Base-by-base conservation (phyloP, 2,797 vertebrate genomes). In the Paramormyrops hopkinsi region DNA sequence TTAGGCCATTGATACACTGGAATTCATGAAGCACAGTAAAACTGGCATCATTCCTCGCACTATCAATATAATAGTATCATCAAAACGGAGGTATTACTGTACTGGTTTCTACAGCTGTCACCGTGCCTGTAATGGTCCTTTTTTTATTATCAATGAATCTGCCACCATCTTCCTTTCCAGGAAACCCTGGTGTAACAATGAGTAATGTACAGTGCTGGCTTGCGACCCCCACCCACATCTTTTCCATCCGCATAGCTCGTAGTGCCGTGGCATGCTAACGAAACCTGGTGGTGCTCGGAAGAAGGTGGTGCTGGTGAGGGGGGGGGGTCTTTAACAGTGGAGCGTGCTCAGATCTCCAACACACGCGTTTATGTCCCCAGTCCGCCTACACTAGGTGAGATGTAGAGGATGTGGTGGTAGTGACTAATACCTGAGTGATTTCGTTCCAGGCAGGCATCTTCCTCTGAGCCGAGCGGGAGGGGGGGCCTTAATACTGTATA, bases 141-240 rank as follows among this genome's bases (percentile, higher is more conserved):
- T 46, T 46, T 22, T 54, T 33, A 51, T 54, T 86, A 86, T 86
- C 84, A 86, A 86, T 54, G 84, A 54, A 86, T 86, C 84, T 54
- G 48, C 84, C 84, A 86, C 50, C 84, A 86, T 33, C 50, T 86
- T 86, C 84, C 84, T 86, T 86, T 86, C 84, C 84, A 86, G 29
- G 84, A 86, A 86, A 54, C 11, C 50, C 12, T 3, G 22, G 48
- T 54, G 84, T 29, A 86, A 51, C 46, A 51, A 17, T 86, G 84
- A 86, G 50, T 54, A 54, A 86, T 86, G 51, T 86, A 86, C 84
- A 86, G 84, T 86, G 84, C 84, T 33, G 22, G 48, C 5, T 51
- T 33, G 25, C 29, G 84, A 86, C 84, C 84, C 84, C 84, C 48
- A 53, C 84, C 84, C 48, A 48, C 84, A 54, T 17, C 50, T 54